phyloP scores from a whole-genome alignment of 2,113 vertebrate genomes.

The Actenoides lindsayi region DNA sequence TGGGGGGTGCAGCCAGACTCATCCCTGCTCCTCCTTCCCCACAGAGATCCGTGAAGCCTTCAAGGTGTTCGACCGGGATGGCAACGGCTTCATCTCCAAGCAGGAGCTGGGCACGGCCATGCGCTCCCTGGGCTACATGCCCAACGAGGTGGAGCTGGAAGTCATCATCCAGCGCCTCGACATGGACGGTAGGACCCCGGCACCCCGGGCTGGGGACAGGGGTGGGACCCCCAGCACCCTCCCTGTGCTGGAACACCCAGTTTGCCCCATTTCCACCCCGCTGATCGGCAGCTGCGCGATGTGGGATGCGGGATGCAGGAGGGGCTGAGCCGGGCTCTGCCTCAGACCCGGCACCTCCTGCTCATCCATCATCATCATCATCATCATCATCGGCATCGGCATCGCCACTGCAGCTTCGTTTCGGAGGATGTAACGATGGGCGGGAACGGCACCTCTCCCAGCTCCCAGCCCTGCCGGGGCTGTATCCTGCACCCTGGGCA shows the following conservation, averaged over 20 bases:
- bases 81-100: constrained; percentile 97
- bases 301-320: background rate
- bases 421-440: background rate
- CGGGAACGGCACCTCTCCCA: accelerated
- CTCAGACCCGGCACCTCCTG: accelerated
- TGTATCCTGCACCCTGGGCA: accelerated
- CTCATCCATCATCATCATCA: background rate
- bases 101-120: constrained; percentile 95
- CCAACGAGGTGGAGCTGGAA: constrained; percentile 94
- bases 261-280: accelerated
- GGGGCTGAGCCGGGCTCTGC: background rate
- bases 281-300: accelerated
- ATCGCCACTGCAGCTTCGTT: background rate
- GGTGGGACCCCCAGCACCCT: accelerated
- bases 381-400: background rate
- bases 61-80: constrained; percentile 93
- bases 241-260: accelerated
- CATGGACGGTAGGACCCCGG: constrained; percentile 87
- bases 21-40: background rate
- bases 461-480: accelerated
- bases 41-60: constrained; percentile 95
- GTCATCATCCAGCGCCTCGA: constrained; percentile 95
- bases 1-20: accelerated
- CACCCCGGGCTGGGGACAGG: accelerated
- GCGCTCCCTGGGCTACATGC: constrained; percentile 96